A percentile compares a stretch with the other conserved stretches of the same genome.
Evolutionary conservation across 92 coral and sea anemone species (phyloP).

Genomic region (Siderastrea siderea): DNA sequence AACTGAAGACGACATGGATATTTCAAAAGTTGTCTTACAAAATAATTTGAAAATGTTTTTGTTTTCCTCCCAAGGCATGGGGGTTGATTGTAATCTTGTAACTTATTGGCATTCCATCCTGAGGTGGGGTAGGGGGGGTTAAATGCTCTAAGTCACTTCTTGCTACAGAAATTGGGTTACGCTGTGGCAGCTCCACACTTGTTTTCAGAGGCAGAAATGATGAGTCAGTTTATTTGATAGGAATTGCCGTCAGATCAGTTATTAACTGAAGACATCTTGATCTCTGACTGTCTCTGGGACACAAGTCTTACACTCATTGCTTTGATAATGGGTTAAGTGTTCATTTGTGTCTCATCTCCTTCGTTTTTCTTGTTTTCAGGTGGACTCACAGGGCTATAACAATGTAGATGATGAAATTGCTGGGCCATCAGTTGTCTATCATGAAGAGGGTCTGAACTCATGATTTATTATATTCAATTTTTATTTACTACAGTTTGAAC

Average conservation of each 20-base stretch:
- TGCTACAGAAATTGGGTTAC: neutral
- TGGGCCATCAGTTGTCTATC: conserved; percentile 84
- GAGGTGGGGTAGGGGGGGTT: no score
- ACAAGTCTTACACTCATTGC: neutral
- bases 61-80: no score
- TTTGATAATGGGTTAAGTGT: neutral
- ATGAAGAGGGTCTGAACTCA: conserved; percentile 85
- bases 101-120: no score
- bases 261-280: conserved; percentile 62
- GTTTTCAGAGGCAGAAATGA: conserved; percentile 68
- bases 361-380: conserved; percentile 41
- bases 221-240: conserved; percentile 83
- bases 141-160: no score
- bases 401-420: conserved; percentile 71
- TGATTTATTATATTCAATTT: no score
- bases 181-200: neutral
- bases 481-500: no score
- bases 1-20: no score
- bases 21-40: no score
- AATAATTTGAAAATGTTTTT: no score
- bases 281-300: conserved; percentile 45
- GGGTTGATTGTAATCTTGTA: no score
- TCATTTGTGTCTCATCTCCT: no score
- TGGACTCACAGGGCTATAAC: conserved; percentile 83
- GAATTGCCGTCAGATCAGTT: conserved; percentile 99